A percentile compares a stretch with the other conserved stretches of the same genome.
These are phyloP conservation scores for Cliona cf. orientalis DNA, from an alignment of 37 sponge, comb jelly and placozoan species.

Conservation along the genomic window DNA sequence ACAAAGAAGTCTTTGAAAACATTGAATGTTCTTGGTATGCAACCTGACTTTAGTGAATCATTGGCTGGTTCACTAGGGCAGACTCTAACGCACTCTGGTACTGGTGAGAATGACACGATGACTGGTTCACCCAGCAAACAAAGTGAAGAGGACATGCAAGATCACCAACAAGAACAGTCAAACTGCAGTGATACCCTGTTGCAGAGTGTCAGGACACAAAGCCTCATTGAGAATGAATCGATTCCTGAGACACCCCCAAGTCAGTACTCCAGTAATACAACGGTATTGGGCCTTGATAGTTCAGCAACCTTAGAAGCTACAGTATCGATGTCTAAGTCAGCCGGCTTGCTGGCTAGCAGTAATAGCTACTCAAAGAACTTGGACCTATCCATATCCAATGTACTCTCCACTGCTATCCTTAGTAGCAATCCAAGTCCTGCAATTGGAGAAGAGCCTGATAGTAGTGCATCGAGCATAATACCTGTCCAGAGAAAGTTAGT, in stretches of 20 bases:
- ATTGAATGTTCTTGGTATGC: slow-evolving; percentile 71
- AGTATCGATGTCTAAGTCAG: slow-evolving; percentile 3
- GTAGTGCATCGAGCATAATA: too few species aligned
- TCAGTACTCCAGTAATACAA: slow-evolving; percentile 2
- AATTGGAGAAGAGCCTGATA: too few species aligned
- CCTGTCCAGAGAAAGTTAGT: too few species aligned
- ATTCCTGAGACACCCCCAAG: slow-evolving; percentile 42
- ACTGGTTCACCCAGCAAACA: too few species aligned
- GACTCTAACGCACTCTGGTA: neutral
- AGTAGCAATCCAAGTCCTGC: too few species aligned
- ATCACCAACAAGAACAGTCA: neutral
- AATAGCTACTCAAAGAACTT: neutral
- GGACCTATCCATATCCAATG: neutral
- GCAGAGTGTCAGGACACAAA: slow-evolving; percentile 40
- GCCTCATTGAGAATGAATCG: slow-evolving; percentile 53
- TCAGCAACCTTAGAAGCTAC: neutral
- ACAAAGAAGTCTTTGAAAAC: too few species aligned
- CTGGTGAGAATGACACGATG: neutral
- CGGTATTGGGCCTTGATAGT: slow-evolving; percentile 13
- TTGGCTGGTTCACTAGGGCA: neutral
- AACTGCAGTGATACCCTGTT: neutral
- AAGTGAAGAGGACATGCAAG: neutral
- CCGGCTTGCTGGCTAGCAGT: neutral
- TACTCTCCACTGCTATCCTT: neutral
- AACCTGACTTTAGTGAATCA: slow-evolving; percentile 54